Conservation (phyloP, 2,113 vertebrate species). For the Sebastes fasciatus region DNA sequence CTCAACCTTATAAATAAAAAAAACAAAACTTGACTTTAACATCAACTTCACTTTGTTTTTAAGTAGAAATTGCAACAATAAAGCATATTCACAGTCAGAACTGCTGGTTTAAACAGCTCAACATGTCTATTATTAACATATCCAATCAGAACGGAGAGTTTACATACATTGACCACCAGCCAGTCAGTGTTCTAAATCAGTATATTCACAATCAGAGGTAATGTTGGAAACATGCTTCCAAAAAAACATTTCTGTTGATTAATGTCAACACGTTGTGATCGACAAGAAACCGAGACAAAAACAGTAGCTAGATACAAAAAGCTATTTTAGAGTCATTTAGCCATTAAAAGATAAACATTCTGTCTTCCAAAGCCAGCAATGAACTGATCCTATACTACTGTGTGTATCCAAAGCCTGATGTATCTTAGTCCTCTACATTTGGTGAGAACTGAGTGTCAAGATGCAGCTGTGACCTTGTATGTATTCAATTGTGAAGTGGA, state of each 20-base stretch:
- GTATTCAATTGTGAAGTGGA: neutral
- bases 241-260: neutral
- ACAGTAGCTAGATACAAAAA: neutral
- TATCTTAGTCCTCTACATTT: neutral
- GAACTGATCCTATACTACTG: neutral
- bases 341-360: neutral
- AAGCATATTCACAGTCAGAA: neutral
- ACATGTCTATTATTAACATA: neutral
- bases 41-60: neutral
- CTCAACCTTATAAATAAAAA: neutral
- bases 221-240: neutral
- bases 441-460: neutral
- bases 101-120: neutral
- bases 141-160: neutral
- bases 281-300: too few relatives aligned
- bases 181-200: neutral
- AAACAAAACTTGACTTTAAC: neutral
- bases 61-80: too few relatives aligned
- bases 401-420: neutral
- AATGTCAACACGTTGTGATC: neutral
- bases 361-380: neutral
- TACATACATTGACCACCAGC: neutral
- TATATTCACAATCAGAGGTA: neutral
- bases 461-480: neutral
- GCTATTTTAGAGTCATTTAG: neutral